Evolutionary conservation across 2,797 vertebrate genomes (phyloP).

Genomic region (Bovichtus diacanthus): DNA sequence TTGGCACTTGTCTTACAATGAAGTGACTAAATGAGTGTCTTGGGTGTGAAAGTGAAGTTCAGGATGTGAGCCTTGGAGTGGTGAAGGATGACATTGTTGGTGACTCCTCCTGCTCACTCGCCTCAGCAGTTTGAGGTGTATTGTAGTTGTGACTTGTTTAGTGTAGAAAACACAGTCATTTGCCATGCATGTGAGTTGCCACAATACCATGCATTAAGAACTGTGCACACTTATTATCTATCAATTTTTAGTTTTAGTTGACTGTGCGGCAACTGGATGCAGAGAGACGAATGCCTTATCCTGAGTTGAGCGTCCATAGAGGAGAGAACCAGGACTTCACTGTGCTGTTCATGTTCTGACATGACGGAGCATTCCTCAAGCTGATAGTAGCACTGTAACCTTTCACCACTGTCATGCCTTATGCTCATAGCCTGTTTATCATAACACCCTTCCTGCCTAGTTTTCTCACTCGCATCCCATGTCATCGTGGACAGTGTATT

Average conservation of each 20-base stretch:
- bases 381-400: slow-evolving; percentile 49
- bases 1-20: not conserved
- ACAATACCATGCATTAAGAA: not conserved
- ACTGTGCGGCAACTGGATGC: not conserved
- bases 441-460: slow-evolving; percentile 32
- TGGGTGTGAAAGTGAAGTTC: slow-evolving; percentile 16
- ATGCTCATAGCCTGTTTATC: slow-evolving; percentile 42
- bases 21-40: slow-evolving; percentile 5
- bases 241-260: not conserved
- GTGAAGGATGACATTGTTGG: not conserved
- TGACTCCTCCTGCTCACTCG: not conserved
- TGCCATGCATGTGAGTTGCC: not conserved
- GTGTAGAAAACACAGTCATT: not conserved
- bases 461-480: slow-evolving; percentile 1
- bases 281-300: slow-evolving; percentile 13
- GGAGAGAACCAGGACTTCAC: slow-evolving; percentile 44
- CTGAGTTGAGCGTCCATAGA: slow-evolving; percentile 9
- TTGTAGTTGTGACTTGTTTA: not conserved
- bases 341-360: slow-evolving; percentile 70
- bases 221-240: not conserved
- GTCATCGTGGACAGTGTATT: not conserved
- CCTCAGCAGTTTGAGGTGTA: not conserved
- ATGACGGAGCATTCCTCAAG: slow-evolving; percentile 74
- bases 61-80: slow-evolving; percentile 8
- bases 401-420: slow-evolving; percentile 36